These are phyloP conservation scores for Ceratitis capitata DNA, from an alignment of 1,140 invertebrate genomes.

Conservation along the genomic window DNA sequence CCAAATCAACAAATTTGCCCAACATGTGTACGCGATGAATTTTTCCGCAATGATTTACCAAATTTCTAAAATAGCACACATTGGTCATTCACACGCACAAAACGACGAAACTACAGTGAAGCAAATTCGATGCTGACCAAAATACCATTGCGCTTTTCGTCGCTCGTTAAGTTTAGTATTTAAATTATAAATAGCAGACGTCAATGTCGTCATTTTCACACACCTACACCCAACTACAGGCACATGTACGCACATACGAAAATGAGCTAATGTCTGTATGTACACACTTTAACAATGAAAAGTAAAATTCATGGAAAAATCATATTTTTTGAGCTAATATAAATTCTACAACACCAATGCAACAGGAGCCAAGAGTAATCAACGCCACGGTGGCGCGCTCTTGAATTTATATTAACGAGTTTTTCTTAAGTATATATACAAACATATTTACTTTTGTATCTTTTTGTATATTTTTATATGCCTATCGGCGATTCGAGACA, in stretches of 20 bases:
- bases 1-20: background rate
- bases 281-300: background rate
- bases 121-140: no score
- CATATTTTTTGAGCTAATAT: background rate
- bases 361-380: background rate
- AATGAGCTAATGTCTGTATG: no score
- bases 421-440: background rate
- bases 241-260: background rate
- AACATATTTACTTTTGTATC: background rate
- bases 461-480: background rate
- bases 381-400: background rate
- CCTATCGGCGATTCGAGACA: background rate
- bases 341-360: background rate
- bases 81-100: slow-evolving; percentile 21
- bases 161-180: slow-evolving; percentile 5
- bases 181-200: slow-evolving; percentile 14
- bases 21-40: background rate
- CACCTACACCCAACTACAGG: background rate
- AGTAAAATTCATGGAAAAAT: background rate
- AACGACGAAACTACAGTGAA: no score
- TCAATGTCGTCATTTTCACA: slow-evolving; percentile 21
- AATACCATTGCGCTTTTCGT: background rate
- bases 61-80: background rate
- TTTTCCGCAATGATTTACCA: slow-evolving; percentile 4
- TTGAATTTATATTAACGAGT: background rate